These are phyloP conservation scores for Galemys pyrenaicus DNA, from an alignment of 2,113 vertebrate genomes.

Conservation along the genomic window DNA sequence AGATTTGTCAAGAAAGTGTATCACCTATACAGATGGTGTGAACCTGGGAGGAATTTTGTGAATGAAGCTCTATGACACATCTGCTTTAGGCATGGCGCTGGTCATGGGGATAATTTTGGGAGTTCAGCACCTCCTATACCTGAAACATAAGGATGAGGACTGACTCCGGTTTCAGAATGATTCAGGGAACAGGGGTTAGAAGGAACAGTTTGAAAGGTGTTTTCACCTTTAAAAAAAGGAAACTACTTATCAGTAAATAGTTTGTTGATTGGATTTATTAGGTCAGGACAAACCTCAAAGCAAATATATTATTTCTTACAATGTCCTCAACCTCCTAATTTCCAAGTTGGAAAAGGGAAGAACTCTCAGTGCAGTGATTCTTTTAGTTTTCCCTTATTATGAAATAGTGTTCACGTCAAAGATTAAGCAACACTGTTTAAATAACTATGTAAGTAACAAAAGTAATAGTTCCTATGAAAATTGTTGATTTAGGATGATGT, in stretches of 20 bases:
- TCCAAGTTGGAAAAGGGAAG: neutral
- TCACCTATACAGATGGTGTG: neutral
- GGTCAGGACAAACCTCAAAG: neutral
- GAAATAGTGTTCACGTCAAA: neutral
- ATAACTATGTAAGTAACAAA: neutral
- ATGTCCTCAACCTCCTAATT: neutral
- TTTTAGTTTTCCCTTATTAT: conserved; percentile 23
- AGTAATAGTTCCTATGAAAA: neutral
- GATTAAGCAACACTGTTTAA: neutral
- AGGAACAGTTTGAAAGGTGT: neutral
- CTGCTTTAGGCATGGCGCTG: neutral
- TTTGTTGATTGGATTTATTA: neutral
- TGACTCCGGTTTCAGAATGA: neutral
- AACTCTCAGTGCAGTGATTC: neutral
- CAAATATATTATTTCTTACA: neutral
- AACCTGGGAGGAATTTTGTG: neutral
- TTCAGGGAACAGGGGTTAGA: neutral
- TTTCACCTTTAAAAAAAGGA: conserved; percentile 14
- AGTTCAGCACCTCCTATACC: neutral
- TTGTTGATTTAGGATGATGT: neutral
- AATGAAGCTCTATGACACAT: neutral
- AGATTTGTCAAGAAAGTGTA: neutral
- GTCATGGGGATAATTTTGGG: neutral
- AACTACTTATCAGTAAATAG: neutral
- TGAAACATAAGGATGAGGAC: neutral